Base-by-base conservation (phyloP, 1,140 invertebrate genomes). In the Drosophila funebris region DNA sequence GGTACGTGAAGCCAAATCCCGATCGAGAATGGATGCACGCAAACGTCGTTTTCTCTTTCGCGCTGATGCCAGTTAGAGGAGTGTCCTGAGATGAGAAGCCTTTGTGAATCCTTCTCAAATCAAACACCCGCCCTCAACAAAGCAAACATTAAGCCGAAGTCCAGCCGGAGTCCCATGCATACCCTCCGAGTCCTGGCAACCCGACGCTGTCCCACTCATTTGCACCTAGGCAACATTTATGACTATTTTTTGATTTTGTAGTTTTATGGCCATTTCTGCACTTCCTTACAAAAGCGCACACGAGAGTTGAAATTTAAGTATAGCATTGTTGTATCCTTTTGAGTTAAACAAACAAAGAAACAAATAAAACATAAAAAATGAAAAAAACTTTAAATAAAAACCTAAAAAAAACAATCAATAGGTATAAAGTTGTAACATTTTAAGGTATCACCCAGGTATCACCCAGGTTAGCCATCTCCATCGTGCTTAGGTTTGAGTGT, bases 1-100 rank as follows among this genome's bases (percentile, higher is more conserved):
- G 33, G 48, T 66, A 8, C 27, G 37, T 16, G 50, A 80, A 14
- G 50, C 69, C 29, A 68, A 78, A 18, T 46, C 54, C 0, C 13
- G 57, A 16, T 31, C 63, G 9, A 56, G 87, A 57, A 80, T 91
- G 73, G 90, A 91, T 76, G 89, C 90, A 22, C 90, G 90, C 36
- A 91, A 91, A 61, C 88, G 90, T 48, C 83, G 88, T n/a, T 91
- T 91, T 58, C 78, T 91, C 9, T 91, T 91, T 69, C 90, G 78
- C 29, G 76, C 90, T 56, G 90, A 91, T 72, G 84, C 84, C 63
- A 91, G 90, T 22, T 91, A 91, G 67, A 54, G 36, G 33, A 62
- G 1, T 2, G 37, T 7, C 0, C n/a, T 29, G 1, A 31, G 37
- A 16, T 36, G 43, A 66, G 27, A n/a, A 2, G n/a, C n/a, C n/a